phyloP scores from a whole-genome alignment of 2,113 vertebrate genomes.

The Ancistrus triradiatus region DNA sequence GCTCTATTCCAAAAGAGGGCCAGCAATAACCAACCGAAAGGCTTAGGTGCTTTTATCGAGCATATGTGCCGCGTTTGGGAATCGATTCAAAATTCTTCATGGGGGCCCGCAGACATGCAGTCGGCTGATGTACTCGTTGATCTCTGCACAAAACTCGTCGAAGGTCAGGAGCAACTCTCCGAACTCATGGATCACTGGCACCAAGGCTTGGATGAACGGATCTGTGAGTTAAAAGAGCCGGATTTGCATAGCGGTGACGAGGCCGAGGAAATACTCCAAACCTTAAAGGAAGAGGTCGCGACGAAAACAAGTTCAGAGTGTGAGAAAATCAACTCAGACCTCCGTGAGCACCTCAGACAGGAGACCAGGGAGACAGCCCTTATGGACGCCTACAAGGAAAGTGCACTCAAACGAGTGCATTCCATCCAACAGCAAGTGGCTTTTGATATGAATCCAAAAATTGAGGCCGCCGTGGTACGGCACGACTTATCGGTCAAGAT shows the following conservation, averaged over 20 bases:
- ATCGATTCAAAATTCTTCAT: conserved; percentile 53
- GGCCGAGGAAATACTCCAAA: conserved; percentile 38
- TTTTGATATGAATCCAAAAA: conserved; percentile 37
- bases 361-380: conserved; percentile 47
- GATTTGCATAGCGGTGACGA: conserved; percentile 28
- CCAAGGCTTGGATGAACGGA: conserved; percentile 45
- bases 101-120: conserved; percentile 50
- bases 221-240: conserved; percentile 45
- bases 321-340: conserved; percentile 44
- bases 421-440: conserved; percentile 49
- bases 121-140: conserved; percentile 56
- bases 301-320: conserved; percentile 50
- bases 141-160: conserved; percentile 56
- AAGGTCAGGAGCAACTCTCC: conserved; percentile 52
- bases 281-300: conserved; percentile 51
- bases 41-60: conserved; percentile 53
- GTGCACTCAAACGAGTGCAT: conserved; percentile 51
- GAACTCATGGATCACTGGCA: conserved; percentile 60
- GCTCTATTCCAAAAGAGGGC: conserved; percentile 47
- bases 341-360: conserved; percentile 52
- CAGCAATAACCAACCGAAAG: conserved; percentile 30
- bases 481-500: conserved; percentile 54
- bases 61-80: conserved; percentile 58
- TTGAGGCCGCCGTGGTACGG: conserved; percentile 47
- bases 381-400: conserved; percentile 51